Base-by-base conservation (phyloP, 2,888 invertebrate genomes). In the Dendrolimus houi region DNA sequence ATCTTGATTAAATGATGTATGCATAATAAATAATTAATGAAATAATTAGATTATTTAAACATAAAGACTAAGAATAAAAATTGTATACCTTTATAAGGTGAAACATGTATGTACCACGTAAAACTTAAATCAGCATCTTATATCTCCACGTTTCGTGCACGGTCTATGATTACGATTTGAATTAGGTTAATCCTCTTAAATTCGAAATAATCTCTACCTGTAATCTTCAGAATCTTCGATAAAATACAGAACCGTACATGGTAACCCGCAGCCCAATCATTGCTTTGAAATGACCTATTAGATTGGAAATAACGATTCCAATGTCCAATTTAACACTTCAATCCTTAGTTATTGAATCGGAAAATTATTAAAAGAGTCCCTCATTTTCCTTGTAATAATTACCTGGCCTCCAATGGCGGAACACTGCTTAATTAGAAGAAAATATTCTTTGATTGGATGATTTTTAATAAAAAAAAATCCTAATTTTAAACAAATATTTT, bases 271-370 rank as follows among this genome's bases (percentile, higher is more conserved):
- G 54, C 54, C 12, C 14, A 29, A 47, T 17, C 9, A 56, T 42
- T 54, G 13, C 55, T 59, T 59, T 56, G 59, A 57, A 56, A 52
- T 55, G 56, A 53, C 42, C 59, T 53, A 55, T 55, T 56, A 52
- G 55, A 55, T 59, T 55, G 59, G 59, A 57, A 59, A 55, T 59
- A 55, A 59, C 59, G 56, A 59, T 54, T 55, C 53, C 41, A 55
- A 41, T 53, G 55, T 62, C 61, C 63, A 66, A 66, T 64, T 64
- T 64, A 67, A 64, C 65, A 65, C 66, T 65, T 62, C 64, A 67
- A 67, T 66, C 63, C 54, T 47, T 53, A 60, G 57, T 61, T 62
- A 66, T 64, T 63, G 65, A 66, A 65, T 64, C 65, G 67, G 64
- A 60, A 67, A 68, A 67, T 68, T 63, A 63, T 47, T 47, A 47